Base-by-base conservation (phyloP, 1,140 invertebrate species). In the Meteorus sp. region DNA sequence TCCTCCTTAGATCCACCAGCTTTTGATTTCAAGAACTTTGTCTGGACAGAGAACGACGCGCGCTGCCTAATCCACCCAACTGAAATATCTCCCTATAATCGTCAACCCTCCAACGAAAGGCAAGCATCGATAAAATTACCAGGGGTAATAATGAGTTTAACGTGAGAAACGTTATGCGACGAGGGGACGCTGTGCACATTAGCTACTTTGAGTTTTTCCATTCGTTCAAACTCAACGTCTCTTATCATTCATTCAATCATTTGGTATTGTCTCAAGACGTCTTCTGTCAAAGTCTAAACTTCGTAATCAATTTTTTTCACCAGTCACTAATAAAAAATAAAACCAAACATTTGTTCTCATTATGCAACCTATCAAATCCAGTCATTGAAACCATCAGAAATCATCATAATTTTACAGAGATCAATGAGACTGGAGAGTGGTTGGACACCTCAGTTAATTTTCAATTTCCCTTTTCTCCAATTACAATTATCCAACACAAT, bases 101-200 rank as follows among this genome's bases (percentile, higher is more conserved):
- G 2, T 11, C 5, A 48, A 22, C 25, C 45, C 45, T 29, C 9
- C 27, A 29, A 29, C 27, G 27, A 31, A 48, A 31, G 17, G 39
- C 7, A 13, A 48, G 25, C 29, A 52, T 52, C 50, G 50, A 52
- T 20, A 31, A 31, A 52, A 52, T 52, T 52, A 52, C 33, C 15
- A 17, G n/a, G 15, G 50, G 31, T n/a, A n/a, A 31, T 52, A 52
- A 52, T 52, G 50, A 52, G 33, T 52, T 52, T 52, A 52, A 20
- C 27, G 23, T 11, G 23, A 15, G 22, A 15, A n/a, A 47, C 4
- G n/a, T 11, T 15, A 37, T 20, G 19, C 20, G n/a, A 11, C 4
- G 17, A 20, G 20, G 22, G 25, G 47, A 31, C 20, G 25, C 25
- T n/a, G 23, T 50, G 19, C 9, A 19, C 17, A 19, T 22, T 19